These are phyloP conservation scores for Dascillus cervinus DNA, from an alignment of 2,888 invertebrate genomes.

Conservation along the genomic window DNA sequence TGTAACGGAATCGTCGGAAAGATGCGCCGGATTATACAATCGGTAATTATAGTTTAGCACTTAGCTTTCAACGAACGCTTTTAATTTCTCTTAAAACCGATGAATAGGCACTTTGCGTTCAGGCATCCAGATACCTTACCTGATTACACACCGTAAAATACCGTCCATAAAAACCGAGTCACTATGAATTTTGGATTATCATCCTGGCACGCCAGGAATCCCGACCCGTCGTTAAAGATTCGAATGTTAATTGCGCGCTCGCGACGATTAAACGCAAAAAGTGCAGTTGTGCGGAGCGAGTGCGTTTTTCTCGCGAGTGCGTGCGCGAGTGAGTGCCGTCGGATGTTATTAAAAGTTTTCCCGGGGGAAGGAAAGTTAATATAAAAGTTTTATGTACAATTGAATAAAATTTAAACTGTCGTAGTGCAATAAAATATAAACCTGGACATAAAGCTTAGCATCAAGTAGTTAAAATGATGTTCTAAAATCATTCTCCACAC, in stretches of 20 bases:
- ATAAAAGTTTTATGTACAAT: too few relatives aligned
- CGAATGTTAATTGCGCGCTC: too few relatives aligned
- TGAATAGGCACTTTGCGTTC: conserved; percentile 38
- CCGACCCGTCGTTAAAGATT: conserved; percentile 6
- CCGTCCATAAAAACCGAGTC: conserved; percentile 27
- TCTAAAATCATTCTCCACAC: conserved; percentile 29
- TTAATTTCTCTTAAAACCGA: conserved; percentile 41
- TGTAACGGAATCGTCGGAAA: too few relatives aligned
- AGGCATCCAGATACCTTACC: conserved; percentile 29
- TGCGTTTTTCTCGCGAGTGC: too few relatives aligned
- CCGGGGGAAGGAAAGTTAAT: too few relatives aligned
- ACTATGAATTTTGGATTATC: conserved; percentile 32
- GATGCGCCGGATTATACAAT: conserved; percentile 6
- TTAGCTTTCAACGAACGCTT: conserved; percentile 30
- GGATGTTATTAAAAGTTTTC: too few relatives aligned
- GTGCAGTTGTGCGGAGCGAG: too few relatives aligned
- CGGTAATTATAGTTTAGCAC: conserved; percentile 31
- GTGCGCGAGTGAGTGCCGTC: too few relatives aligned
- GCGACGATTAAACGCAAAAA: too few relatives aligned
- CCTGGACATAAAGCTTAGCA: too few relatives aligned
- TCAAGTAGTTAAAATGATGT: conserved; percentile 29
- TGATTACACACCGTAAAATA: conserved; percentile 33
- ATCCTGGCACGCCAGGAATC: conserved; percentile 21
- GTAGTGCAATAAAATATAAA: too few relatives aligned
- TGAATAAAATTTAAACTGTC: too few relatives aligned